Percentiles rank a stretch among this genome's conserved stretches.
phyloP scores from a whole-genome alignment of 2,113 vertebrate species.

The Chloebia gouldiae region DNA sequence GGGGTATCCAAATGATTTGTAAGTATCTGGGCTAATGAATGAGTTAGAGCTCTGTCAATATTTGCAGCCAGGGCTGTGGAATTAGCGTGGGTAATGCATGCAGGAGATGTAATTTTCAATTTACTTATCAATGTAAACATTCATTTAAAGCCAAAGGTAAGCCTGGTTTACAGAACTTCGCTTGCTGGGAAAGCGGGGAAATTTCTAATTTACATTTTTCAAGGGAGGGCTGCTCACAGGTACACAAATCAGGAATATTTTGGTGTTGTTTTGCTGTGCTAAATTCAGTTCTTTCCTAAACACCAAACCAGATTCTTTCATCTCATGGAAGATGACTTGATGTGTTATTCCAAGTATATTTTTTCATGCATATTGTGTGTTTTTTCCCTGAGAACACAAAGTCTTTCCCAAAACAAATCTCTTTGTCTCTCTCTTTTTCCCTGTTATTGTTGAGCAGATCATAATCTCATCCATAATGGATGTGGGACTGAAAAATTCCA shows the following conservation, averaged over 20 bases:
- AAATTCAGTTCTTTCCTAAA: background rate
- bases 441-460: background rate
- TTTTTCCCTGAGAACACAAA: background rate
- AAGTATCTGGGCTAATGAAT: conserved; percentile 18
- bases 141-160: conserved; percentile 3
- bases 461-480: conserved; percentile 42
- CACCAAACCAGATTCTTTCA: background rate
- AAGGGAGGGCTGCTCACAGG: background rate
- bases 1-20: conserved; percentile 30
- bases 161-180: background rate
- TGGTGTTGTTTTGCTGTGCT: background rate
- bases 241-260: background rate
- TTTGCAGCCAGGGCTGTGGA: conserved; percentile 32
- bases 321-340: background rate
- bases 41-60: conserved; percentile 47
- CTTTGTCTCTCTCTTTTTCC: background rate
- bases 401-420: background rate
- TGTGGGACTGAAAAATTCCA: conserved; percentile 26
- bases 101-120: conserved; percentile 36
- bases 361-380: background rate
- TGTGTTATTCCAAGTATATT: background rate
- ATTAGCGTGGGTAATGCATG: conserved; percentile 5
- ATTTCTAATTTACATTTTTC: background rate
- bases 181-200: background rate
- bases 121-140: conserved; percentile 47